Evolutionary conservation across 2,888 invertebrate species (phyloP), one percentile per base, ranked within the genome.

Genomic region (Hirudinaria manillensis): DNA sequence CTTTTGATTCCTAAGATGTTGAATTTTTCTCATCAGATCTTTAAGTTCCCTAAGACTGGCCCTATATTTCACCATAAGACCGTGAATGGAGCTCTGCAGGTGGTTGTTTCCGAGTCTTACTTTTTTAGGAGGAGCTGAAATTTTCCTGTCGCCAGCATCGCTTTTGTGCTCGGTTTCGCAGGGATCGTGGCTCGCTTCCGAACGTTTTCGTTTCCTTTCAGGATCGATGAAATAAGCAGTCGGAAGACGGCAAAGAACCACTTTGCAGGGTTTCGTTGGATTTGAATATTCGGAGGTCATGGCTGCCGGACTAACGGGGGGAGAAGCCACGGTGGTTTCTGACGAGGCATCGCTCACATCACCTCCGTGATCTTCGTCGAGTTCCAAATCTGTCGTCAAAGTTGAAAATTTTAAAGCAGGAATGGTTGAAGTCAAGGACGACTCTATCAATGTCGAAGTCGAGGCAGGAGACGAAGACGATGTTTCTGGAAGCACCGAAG

Each of bases 1-100:
- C 29, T 61, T 29, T 61, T 61, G 61, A 61, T 29, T 24, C n/a
- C 61, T 61, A 29, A 61, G 61, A 1, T 27, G 6, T 10, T 61
- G 24, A 10, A 61, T 61, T 61, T n/a, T 61, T 29, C n/a, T 61
- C 29, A 16, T 61, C 61, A 61, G 61, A 16, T 61, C 61, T 27
- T 7, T 29, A 24, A 61, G 29, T 61, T 29, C 24, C 24, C 29
- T 24, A 29, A 61, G 61, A 24, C 29, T 29, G 24, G 24, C 24
- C 29, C 29, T 61, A 61, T 61, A 61, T 61, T 61, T 29, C 13
- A 61, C 29, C 61, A 61, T 61, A 13, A 61, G 61, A 24, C 29
- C 7, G 10, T 29, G 24, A 29, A 24, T 61, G 61, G 61, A 21
- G 45, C 45, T 45, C 45, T 45, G 4, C 45, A 45, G 16, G 16